Conservation (phyloP, 2,888 invertebrate genomes). For the Eledona agricola region DNA sequence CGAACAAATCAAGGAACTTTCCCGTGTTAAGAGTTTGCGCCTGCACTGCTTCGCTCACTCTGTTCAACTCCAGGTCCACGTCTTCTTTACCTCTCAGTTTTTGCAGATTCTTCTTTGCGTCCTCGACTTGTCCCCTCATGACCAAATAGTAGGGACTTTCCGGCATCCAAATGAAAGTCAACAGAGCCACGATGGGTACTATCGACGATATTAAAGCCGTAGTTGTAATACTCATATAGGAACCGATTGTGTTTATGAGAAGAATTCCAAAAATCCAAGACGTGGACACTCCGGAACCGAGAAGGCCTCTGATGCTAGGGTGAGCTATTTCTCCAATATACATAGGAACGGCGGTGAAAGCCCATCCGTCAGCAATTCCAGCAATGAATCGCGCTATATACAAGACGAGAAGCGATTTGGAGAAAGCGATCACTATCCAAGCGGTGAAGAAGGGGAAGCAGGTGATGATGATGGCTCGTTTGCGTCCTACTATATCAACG, state of each 20-base stretch:
- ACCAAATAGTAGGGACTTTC: conserved; percentile 34
- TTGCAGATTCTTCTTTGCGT: conserved; percentile 24
- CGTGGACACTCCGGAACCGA: conserved; percentile 70
- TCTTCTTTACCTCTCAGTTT: conserved; percentile 27
- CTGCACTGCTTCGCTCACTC: conserved; percentile 24
- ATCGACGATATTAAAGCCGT: conserved; percentile 30
- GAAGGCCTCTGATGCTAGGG: conserved; percentile 67
- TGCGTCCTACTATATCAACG: conserved; percentile 73
- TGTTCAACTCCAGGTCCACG: conserved; percentile 28
- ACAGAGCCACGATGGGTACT: conserved; percentile 19
- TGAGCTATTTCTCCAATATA: conserved; percentile 72
- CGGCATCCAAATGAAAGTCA: conserved; percentile 35
- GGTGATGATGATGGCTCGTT: conserved; percentile 69
- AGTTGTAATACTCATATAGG: conserved; percentile 44
- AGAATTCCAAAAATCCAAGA: conserved; percentile 68
- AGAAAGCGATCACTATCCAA: conserved; percentile 71
- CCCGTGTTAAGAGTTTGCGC: conserved; percentile 27
- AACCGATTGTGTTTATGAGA: conserved; percentile 70
- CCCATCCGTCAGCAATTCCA: conserved; percentile 66
- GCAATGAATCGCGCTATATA: conserved; percentile 65
- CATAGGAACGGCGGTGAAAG: conserved; percentile 64
- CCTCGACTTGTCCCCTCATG: conserved; percentile 16
- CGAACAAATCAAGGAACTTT: conserved; percentile 30
- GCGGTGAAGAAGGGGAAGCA: conserved; percentile 70
- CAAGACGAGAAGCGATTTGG: conserved; percentile 66